Conservation (phyloP, 2,797 vertebrate genomes). For the Danio aesculapii region DNA sequence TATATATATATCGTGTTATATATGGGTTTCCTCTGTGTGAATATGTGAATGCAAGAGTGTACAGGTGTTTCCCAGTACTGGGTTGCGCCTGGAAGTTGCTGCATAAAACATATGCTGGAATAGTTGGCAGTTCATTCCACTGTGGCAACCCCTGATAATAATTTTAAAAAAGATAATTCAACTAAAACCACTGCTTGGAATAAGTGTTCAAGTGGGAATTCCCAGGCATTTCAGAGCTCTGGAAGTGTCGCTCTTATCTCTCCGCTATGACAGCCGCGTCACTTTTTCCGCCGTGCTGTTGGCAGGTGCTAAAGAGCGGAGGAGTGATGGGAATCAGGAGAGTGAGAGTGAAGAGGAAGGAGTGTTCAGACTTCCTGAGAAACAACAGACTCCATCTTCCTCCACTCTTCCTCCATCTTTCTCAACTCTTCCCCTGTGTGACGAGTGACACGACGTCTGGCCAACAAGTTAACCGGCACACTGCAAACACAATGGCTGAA, state of each 20-base stretch:
- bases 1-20: too few relatives aligned
- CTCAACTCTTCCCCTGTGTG: constrained; percentile 26
- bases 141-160: too few relatives aligned
- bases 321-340: constrained; percentile 61
- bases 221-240: constrained; percentile 36
- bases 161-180: too few relatives aligned
- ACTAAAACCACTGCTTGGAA: too few relatives aligned
- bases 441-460: constrained; percentile 52
- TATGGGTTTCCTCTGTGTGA: too few relatives aligned
- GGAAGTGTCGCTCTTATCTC: neutral
- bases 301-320: constrained; percentile 61
- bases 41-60: too few relatives aligned
- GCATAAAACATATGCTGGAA: too few relatives aligned
- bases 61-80: too few relatives aligned
- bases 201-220: neutral
- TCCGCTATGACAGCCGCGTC: neutral
- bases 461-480: constrained; percentile 1
- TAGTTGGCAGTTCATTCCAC: too few relatives aligned
- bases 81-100: too few relatives aligned
- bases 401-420: constrained; percentile 16
- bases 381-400: constrained; percentile 49
- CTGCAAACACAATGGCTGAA: neutral
- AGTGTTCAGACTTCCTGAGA: constrained; percentile 58
- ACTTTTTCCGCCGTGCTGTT: constrained; percentile 25
- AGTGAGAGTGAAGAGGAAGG: constrained; percentile 53